A percentile compares a stretch with the other conserved stretches of the same genome.
Evolutionary conservation across 2,888 invertebrate species (phyloP).

Genomic region (Seira musarum): DNA sequence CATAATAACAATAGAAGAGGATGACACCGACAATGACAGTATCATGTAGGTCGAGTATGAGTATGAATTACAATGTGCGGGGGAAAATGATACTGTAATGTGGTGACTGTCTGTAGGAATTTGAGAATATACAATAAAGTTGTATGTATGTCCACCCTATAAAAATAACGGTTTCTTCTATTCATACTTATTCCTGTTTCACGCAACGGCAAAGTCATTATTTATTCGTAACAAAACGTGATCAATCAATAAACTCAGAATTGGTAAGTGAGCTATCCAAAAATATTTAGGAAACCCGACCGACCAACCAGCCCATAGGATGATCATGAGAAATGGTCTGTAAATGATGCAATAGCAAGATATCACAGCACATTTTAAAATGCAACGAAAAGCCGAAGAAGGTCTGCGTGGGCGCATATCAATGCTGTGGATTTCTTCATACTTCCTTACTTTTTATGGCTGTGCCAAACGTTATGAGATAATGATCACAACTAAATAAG

Average conservation of each 20-base stretch:
- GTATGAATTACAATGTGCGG: neutral
- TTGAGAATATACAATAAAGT: slow-evolving; percentile 51
- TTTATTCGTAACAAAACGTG: no score
- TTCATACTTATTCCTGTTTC: no score
- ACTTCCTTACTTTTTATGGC: slow-evolving; percentile 12
- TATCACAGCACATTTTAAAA: neutral
- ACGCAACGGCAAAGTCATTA: no score
- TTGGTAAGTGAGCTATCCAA: no score
- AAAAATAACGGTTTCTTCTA: neutral
- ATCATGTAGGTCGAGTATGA: neutral
- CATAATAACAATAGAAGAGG: neutral
- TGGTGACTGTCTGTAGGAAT: slow-evolving; percentile 53
- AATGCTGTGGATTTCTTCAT: neutral
- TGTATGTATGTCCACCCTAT: slow-evolving; percentile 46
- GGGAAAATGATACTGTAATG: slow-evolving; percentile 44
- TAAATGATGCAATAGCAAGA: neutral
- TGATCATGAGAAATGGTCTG: neutral
- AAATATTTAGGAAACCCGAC: no score
- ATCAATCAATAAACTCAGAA: no score
- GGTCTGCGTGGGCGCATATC: slow-evolving; percentile 5
- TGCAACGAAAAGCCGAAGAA: neutral
- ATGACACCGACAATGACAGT: slow-evolving; percentile 2
- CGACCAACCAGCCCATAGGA: no score
- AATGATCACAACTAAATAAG: slow-evolving; percentile 9
- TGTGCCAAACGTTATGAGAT: neutral